Conservation (phyloP, 2,797 vertebrate genomes). For the Yasuhikotakia modesta region DNA sequence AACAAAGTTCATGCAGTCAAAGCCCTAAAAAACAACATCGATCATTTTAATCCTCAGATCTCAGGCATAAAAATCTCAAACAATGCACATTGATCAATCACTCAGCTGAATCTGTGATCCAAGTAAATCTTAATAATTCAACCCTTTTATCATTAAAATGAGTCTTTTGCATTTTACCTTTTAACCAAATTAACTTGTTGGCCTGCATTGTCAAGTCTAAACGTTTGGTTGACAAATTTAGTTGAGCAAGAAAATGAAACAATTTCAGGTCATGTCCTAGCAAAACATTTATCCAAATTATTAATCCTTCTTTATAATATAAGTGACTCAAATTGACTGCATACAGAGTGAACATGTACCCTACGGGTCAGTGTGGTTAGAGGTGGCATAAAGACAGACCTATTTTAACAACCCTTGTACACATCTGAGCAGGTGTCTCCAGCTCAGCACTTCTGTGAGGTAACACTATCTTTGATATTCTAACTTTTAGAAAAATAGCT, state of each 20-base stretch:
- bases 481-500: constrained; percentile 94
- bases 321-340: not conserved
- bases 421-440: constrained; percentile 84
- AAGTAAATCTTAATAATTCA: constrained; percentile 23
- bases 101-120: constrained; percentile 65
- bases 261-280: not conserved
- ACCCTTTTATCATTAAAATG: not conserved
- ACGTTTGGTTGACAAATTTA: not conserved
- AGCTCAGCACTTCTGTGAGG: constrained; percentile 85
- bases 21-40: constrained; percentile 3
- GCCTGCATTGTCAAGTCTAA: not conserved
- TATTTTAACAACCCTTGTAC: constrained; percentile 57
- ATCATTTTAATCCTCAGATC: constrained; percentile 59
- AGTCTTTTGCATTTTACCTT: not conserved
- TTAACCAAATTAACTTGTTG: not conserved
- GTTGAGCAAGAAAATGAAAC: not conserved
- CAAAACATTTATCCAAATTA: too few relatives aligned
- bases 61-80: constrained; percentile 61
- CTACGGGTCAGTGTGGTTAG: constrained; percentile 32
- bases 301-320: not conserved
- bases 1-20: constrained; percentile 61
- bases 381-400: constrained; percentile 48
- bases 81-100: constrained; percentile 66
- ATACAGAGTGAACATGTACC: not conserved
- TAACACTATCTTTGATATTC: constrained; percentile 89